Evolutionary conservation across 2,797 vertebrate genomes (phyloP), one percentile per base, ranked within the genome.

Genomic region (Darevskia mixta): DNA sequence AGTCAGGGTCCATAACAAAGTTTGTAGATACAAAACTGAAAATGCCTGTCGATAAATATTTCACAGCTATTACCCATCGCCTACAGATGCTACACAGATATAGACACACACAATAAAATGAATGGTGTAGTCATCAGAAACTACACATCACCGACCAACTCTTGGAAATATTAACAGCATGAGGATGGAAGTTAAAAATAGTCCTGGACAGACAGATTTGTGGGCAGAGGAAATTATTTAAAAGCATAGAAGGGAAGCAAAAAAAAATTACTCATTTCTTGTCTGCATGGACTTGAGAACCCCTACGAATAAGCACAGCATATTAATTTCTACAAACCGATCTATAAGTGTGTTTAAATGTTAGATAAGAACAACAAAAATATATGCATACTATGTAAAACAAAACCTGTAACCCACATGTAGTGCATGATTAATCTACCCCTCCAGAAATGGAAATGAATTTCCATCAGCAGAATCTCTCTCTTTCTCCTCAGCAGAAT

Each of bases 201-300:
- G 64, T 38, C 41, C 41, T 3, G 1, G 25, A 18, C 20, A 43
- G 69, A 85, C 1, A 0, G 0, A 0, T 79, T 41, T 72, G 35
- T 73, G 35, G 20, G 0, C 45, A 61, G 75, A 75, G 64, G 27
- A 91, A n/a, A 82, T 89, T 78, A 71, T 64, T 77, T 79, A 41
- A 64, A 77, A 67, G 5, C 18, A 29, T 58, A 87, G 55, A 27
- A 73, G 5, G 15, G 79, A 81, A 80, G 17, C 8, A 10, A 64
- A 38, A 55, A 23, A 55, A 71, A 32, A 49, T 49, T 49, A 55
- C 32, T 11, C 13, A 79, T 72, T 79, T 86, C 35, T 69, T 20
- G 18, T 18, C 76, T 38, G 87, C 29, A 41, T 35, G 9, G 13
- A 38, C 27, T 79, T 45, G 20, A 35, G 13, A 78, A 29, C 55